Percentiles rank a stretch among this genome's conserved stretches.
Conservation (phyloP, 2,797 vertebrate species). For the Peromyscus eremicus region DNA sequence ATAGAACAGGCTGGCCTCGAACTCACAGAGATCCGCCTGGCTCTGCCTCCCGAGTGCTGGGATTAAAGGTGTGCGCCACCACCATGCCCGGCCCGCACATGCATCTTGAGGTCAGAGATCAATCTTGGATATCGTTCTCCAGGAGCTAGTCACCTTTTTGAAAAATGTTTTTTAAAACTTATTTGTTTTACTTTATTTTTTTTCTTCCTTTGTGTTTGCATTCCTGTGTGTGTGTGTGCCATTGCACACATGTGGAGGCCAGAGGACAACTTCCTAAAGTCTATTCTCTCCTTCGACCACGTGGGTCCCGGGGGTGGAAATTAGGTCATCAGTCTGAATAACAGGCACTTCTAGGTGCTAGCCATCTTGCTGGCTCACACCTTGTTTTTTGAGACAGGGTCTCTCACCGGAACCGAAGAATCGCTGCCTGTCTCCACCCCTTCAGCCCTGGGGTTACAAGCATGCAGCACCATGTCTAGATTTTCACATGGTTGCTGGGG, state of each 20-base stretch:
- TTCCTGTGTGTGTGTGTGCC: not conserved
- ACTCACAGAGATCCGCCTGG: too few relatives aligned
- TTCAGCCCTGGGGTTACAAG: not conserved
- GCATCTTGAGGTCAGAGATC: not conserved
- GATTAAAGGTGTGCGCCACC: too few relatives aligned
- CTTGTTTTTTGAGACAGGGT: not conserved
- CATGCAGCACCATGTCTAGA: too few relatives aligned
- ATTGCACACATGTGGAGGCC: not conserved
- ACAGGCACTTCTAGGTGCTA: too few relatives aligned
- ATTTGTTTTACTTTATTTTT: not conserved
- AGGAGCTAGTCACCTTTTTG: not conserved
- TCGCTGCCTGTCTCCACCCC: not conserved
- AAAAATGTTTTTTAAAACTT: not conserved
- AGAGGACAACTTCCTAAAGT: not conserved
- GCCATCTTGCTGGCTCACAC: not conserved
- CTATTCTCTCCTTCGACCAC: not conserved
- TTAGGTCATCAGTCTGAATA: not conserved
- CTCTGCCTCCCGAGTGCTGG: too few relatives aligned
- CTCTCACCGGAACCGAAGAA: not conserved
- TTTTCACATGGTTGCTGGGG: not conserved
- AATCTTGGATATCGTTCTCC: not conserved
- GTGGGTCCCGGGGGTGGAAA: not conserved
- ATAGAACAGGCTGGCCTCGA: too few relatives aligned
- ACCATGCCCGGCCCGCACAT: too few relatives aligned
- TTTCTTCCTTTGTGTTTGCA: too few relatives aligned